Evolutionary conservation across 2,888 invertebrate species (phyloP).

Genomic region (Odontocerum albicorne): DNA sequence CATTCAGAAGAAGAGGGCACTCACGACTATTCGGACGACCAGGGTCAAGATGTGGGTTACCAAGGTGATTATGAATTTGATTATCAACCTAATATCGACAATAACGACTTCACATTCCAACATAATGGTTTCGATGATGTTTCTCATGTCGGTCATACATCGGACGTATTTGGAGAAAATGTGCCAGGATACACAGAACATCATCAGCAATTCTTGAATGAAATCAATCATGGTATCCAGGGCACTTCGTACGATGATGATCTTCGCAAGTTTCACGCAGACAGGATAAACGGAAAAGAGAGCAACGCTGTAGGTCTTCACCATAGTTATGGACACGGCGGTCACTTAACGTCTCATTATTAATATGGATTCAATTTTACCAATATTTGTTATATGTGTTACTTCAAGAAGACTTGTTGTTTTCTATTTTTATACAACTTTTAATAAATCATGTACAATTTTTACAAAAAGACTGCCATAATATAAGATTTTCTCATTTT

Average conservation of each 20-base stretch:
- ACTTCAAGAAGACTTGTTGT: too few species aligned
- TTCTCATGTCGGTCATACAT: conserved; percentile 29
- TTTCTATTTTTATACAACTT: too few species aligned
- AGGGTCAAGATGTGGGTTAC: background rate
- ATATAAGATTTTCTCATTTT: too few species aligned
- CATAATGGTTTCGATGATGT: conserved; percentile 38
- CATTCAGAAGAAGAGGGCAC: background rate
- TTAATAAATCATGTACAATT: too few species aligned
- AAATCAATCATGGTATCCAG: conserved; percentile 25
- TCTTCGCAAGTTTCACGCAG: conserved; percentile 2
- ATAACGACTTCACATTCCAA: conserved; percentile 37
- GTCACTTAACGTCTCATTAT: background rate
- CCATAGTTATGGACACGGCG: conserved; percentile 19
- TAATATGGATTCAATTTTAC: background rate
- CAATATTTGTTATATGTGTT: too few species aligned
- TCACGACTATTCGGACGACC: too few species aligned
- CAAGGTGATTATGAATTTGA: conserved; percentile 12
- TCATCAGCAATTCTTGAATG: conserved; percentile 34
- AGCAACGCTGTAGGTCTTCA: conserved; percentile 10
- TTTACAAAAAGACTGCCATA: too few species aligned
- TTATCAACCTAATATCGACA: conserved; percentile 41
- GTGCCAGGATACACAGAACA: conserved; percentile 28
- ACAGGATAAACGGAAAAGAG: conserved; percentile 10
- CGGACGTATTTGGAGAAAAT: conserved; percentile 29
- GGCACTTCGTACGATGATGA: conserved; percentile 14